A percentile compares a stretch with the other conserved stretches of the same genome.
Conservation (phyloP, 2,888 invertebrate species). For the Sussaba pulchella region DNA sequence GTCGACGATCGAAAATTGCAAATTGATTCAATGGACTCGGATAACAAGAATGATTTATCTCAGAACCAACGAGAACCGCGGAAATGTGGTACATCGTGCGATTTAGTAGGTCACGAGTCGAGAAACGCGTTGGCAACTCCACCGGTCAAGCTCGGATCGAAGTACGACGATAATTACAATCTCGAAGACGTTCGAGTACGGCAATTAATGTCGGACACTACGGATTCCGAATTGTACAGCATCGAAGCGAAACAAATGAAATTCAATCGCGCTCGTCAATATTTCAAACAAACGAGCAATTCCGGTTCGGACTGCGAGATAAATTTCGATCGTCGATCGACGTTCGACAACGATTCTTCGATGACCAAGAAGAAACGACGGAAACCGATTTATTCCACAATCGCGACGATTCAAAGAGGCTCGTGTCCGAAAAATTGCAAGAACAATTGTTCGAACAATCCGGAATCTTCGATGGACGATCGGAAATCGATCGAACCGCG, state of each 20-base stretch:
- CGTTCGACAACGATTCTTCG: constrained; percentile 4
- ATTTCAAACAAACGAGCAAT: constrained; percentile 52
- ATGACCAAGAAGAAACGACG: constrained; percentile 42
- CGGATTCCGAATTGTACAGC: constrained; percentile 58
- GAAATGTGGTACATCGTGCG: neutral
- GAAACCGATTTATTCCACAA: constrained; percentile 25
- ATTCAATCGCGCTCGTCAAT: neutral
- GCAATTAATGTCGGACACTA: constrained; percentile 50
- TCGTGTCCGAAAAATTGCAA: constrained; percentile 33
- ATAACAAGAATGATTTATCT: neutral
- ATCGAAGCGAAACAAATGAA: constrained; percentile 18
- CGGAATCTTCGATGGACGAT: constrained; percentile 45
- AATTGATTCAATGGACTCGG: neutral
- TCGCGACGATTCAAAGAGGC: constrained; percentile 10
- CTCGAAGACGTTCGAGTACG: constrained; percentile 5
- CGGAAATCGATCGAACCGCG: constrained; percentile 9
- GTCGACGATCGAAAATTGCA: neutral
- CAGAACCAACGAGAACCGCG: neutral
- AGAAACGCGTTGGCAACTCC: constrained; percentile 49
- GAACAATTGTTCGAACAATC: neutral
- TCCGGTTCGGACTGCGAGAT: constrained; percentile 57
- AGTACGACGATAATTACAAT: constrained; percentile 7
- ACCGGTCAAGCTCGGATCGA: constrained; percentile 47
- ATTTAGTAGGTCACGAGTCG: neutral
- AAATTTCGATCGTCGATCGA: neutral